Evolutionary conservation across 1,140 invertebrate species (phyloP), one percentile per base, ranked within the genome.

Genomic region (Caenorhabditis briggsae): DNA sequence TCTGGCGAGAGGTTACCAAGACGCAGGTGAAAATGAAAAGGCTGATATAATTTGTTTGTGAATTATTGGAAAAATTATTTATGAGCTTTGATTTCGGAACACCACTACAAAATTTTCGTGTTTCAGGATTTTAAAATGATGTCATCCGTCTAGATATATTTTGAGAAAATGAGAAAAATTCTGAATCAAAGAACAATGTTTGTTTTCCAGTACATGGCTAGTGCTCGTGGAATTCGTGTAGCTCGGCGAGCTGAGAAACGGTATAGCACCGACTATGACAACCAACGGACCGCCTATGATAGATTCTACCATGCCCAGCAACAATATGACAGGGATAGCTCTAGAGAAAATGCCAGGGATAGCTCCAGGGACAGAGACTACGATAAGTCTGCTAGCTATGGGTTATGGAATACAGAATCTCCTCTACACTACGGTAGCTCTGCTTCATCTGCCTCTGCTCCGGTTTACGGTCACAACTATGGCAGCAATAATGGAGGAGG

Each of bases 1-100:
- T 78, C 18, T 78, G 70, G 70, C n/a, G 70, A 23, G 70, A 78
- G 46, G 70, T 78, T 78, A 78, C 70, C 20, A 78, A 78, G 23
- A 78, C 70, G n/a, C 70, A 78, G 70, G 70, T 78, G 70, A 78
- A 50, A 50, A 48, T 58, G 18, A 58, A 20, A 0, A 12, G n/a
- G 25, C 12, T 61, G 11, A 58, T 18, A n/a, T 14, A 58, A 18
- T n/a, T 58, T 58, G 33, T 33, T 2, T n/a, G n/a, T n/a, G n/a
- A n/a, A n/a, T n/a, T n/a, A n/a, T n/a, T n/a, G n/a, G n/a, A n/a
- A n/a, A n/a, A n/a, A n/a, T n/a, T 33, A 33, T 33, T 33, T 3
- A 33, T 33, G 33, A 33, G 33, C 33, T 33, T 33, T 33, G 33
- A 33, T 33, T 33, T 33, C 33, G 33, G 33, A 33, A 33, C 33